Evolutionary conservation across 2,888 invertebrate genomes (phyloP), one percentile per base, ranked within the genome.

Genomic region (Julus scandinavius): DNA sequence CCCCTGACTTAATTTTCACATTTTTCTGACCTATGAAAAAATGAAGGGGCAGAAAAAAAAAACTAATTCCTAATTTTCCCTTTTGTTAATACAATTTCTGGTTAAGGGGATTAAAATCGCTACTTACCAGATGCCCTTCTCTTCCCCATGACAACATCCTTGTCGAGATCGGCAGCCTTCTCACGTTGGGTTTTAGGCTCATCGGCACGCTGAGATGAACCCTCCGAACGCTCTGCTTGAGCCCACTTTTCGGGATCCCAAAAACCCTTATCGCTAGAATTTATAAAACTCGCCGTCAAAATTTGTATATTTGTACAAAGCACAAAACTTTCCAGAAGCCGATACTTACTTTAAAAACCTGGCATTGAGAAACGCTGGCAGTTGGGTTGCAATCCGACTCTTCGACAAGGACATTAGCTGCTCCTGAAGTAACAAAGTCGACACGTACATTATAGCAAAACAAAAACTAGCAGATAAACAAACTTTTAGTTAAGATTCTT

Each of bases 341-440:
- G 15, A n/a, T 17, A 5, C 91, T 91, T 91, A 94, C 94, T 94
- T 94, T 91, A 94, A 94, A 91, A 93, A 93, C 87, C 93, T 93
- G 90, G 93, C 92, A 91, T 94, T 94, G 90, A 95, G 92, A 92
- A 95, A 95, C 90, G 95, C 94, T n/a, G 97, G 96, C 91, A 95
- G 94, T 89, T 93, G 94, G 91, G 94, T 95, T 86, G 96, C 95
- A 90, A 95, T 93, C 89, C 95, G 95, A 90, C 94, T 94, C 91
- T 94, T 94, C 89, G 95, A 94, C 90, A 97, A 93, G 85, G 94
- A 94, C 92, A 96, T 93, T 90, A 97, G 93, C 91, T 96, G 94
- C 87, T 96, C 95, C 92, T 95, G 38, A 20, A 83, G 20, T n/a
- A 2, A 83, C 1, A 2, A 45, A 17, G 3, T 2, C 41, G 17